These are phyloP conservation scores for Trissolcus basalis DNA, from an alignment of 1,140 invertebrate species.

Conservation along the genomic window DNA sequence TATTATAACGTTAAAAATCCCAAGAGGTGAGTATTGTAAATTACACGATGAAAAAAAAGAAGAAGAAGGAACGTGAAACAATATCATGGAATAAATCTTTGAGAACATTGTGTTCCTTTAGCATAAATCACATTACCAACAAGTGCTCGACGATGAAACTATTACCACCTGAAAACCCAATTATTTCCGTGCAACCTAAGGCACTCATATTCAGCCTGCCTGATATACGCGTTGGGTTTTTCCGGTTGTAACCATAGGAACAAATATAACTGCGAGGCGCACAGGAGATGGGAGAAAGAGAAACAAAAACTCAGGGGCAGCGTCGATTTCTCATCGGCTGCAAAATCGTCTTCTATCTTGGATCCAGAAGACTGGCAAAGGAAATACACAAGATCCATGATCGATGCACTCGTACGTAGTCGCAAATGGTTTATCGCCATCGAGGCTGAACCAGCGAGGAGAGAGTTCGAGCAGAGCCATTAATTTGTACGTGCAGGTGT, in stretches of 20 bases:
- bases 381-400: slow-evolving; percentile 58
- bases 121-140: too few species aligned
- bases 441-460: slow-evolving; percentile 45
- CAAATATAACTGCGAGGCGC: slow-evolving; percentile 9
- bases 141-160: too few species aligned
- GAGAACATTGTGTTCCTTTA: too few species aligned
- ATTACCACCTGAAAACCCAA: too few species aligned
- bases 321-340: slow-evolving; percentile 31
- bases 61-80: too few species aligned
- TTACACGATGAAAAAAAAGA: too few species aligned
- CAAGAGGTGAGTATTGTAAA: too few species aligned
- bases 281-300: too few species aligned
- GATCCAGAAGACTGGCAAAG: slow-evolving; percentile 15
- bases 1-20: too few species aligned
- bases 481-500: slow-evolving; percentile 74
- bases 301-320: slow-evolving; percentile 25
- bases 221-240: not conserved
- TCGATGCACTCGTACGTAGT: slow-evolving; percentile 59
- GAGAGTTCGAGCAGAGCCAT: slow-evolving; percentile 66
- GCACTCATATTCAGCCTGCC: too few species aligned
- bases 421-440: slow-evolving; percentile 66
- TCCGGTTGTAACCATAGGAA: slow-evolving; percentile 1
- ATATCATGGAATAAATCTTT: too few species aligned
- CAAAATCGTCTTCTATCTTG: slow-evolving; percentile 31
- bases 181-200: too few species aligned